These are phyloP conservation scores for Macrostomum lignano DNA, from an alignment of 1,140 invertebrate species.

Conservation along the genomic window DNA sequence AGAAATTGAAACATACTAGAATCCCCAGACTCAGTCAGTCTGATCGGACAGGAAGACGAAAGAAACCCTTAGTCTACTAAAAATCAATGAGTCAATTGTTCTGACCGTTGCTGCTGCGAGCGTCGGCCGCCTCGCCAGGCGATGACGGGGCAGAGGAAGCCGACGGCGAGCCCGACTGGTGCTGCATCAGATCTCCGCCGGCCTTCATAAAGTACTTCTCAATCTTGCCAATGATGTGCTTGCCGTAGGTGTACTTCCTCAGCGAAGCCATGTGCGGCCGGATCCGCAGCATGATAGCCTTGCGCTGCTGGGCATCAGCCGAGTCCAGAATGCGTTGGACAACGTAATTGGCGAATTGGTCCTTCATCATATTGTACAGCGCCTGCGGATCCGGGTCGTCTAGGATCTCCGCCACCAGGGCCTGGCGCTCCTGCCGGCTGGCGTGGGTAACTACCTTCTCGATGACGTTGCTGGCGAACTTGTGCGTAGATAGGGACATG, in stretches of 20 bases:
- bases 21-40: too few species aligned
- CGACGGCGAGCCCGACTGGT: too few species aligned
- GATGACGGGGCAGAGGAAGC: too few species aligned
- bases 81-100: too few species aligned
- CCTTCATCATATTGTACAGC: conserved; percentile 61
- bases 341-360: conserved; percentile 96
- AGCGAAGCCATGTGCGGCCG: conserved; percentile 74
- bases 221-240: conserved; percentile 36
- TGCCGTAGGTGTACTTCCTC: conserved; percentile 95
- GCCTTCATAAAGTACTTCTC: conserved; percentile 6
- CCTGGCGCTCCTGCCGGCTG: conserved; percentile 17
- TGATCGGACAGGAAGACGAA: too few species aligned
- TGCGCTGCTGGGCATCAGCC: conserved; percentile 75
- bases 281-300: conserved; percentile 91
- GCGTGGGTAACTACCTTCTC: conserved; percentile 28
- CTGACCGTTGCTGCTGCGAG: too few species aligned
- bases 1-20: too few species aligned
- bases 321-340: conserved; percentile 99
- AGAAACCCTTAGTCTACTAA: too few species aligned
- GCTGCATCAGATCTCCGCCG: too few species aligned
- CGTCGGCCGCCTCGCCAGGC: too few species aligned
- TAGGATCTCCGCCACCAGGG: conserved; percentile 26
- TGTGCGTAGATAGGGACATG: conserved; percentile 75
- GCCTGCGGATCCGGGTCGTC: background rate
- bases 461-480: conserved; percentile 48